Evolutionary conservation across 1,140 invertebrate genomes (phyloP), one percentile per base, ranked within the genome.

Genomic region (Chionoecetes opilio): DNA sequence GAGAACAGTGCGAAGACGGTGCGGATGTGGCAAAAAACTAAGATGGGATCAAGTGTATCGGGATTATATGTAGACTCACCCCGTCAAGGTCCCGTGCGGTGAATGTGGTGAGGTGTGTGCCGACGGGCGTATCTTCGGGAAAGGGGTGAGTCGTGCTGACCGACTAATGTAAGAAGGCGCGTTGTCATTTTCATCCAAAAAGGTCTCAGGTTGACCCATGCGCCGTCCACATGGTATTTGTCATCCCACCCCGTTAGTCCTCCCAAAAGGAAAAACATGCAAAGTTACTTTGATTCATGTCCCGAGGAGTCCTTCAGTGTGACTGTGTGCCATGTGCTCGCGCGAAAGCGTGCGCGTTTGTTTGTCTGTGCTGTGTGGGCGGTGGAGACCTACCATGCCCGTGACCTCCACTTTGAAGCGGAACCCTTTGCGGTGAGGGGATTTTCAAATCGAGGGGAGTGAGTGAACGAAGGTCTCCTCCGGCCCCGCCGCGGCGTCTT

Each of bases 151-250:
- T 96, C 98, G 99, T 97, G 99, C 89, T 31, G 53, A 89, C 5
- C 82, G 38, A 34, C 53, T 85, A 75, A 98, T 98, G 97, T 99
- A 99, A 0, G 98, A 97, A 0, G 99, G 99, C 0, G 98, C 97
- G 97, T 99, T 99, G 96, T 99, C 99, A 97, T 99, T 99, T 2
- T 98, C 98, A 97, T 99, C 99, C 0, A 98, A 98, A 0, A 99
- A n/a, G n/a, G 98, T 96, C 98, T 98, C 26, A 99, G 98, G 85
- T 98, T 97, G 9, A 99, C 93, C 93, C 87, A 91, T 2, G 93
- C 53, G 17, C 85, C 31, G 88, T 94, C 93, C 87, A 94, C 88
- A 37, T 94, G 88, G 34, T 91, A 29, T n/a, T 34, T 75, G 75
- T 86, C 46, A n/a, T 34, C 84, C 93, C 91, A 87, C 26, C 90